These are phyloP conservation scores for Cnemophilus loriae DNA, from an alignment of 2,113 vertebrate species.

Conservation along the genomic window DNA sequence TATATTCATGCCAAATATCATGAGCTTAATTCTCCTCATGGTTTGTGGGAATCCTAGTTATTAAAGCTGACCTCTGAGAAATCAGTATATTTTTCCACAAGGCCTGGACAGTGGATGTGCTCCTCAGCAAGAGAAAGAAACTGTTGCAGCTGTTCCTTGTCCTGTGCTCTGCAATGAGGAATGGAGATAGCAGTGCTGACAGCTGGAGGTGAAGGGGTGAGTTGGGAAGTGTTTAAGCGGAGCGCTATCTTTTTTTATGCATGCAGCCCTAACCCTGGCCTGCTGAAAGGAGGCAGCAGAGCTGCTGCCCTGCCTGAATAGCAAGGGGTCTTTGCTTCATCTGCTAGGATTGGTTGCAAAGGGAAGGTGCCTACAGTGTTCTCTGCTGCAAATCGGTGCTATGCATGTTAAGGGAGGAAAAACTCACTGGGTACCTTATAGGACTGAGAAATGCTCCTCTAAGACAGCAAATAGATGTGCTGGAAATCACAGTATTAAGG, in stretches of 20 bases:
- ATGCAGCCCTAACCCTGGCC: background rate
- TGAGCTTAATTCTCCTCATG: slow-evolving; percentile 20
- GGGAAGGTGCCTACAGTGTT: background rate
- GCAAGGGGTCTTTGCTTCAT: background rate
- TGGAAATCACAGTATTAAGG: background rate
- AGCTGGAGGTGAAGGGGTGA: background rate
- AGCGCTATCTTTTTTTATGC: background rate
- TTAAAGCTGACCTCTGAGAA: slow-evolving; percentile 34
- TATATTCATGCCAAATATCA: slow-evolving; percentile 47
- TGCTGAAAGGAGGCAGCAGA: background rate
- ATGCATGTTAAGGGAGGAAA: background rate
- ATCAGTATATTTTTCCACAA: slow-evolving; percentile 21
- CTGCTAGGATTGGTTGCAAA: background rate
- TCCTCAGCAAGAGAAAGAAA: background rate
- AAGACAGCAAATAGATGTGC: background rate
- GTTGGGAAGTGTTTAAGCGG: background rate
- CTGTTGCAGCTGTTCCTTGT: background rate
- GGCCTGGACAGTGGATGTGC: background rate
- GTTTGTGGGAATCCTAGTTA: slow-evolving; percentile 38
- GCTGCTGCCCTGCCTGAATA: background rate
- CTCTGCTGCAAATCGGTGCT: background rate
- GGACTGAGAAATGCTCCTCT: background rate
- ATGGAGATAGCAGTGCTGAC: background rate
- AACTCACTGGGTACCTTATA: background rate
- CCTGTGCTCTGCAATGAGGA: background rate